Percentiles rank a stretch among this genome's conserved stretches.
Evolutionary conservation across 2,888 invertebrate genomes (phyloP).

Genomic region (Pollenia amentaria): DNA sequence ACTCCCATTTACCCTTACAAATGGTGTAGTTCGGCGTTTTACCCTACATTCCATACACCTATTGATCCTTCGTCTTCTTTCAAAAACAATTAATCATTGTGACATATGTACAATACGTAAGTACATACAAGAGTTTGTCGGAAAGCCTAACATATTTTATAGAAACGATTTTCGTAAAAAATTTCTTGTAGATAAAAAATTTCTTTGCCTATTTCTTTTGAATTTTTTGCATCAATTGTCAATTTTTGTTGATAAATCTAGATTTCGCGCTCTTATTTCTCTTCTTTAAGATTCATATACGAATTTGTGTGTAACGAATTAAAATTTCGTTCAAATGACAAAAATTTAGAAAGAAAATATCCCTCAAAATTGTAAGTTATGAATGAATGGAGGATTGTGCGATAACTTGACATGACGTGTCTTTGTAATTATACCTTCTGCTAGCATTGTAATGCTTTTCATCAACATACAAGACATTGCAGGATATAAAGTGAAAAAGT

Average conservation of each 20-base stretch:
- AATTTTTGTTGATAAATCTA: slow-evolving; percentile 39
- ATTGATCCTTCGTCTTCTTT: slow-evolving; percentile 35
- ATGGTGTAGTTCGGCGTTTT: background rate
- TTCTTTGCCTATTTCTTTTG: background rate
- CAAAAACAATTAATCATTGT: slow-evolving; percentile 57
- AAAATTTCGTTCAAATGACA: slow-evolving; percentile 23
- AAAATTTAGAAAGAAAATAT: slow-evolving; percentile 45
- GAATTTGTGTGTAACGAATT: slow-evolving; percentile 46
- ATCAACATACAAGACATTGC: slow-evolving; percentile 8
- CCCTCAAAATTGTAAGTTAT: slow-evolving; percentile 21
- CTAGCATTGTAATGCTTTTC: slow-evolving; percentile 11
- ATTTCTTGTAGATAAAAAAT: background rate
- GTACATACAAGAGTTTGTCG: background rate
- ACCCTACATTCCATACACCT: slow-evolving; percentile 23
- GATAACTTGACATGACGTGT: slow-evolving; percentile 40
- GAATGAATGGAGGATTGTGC: background rate
- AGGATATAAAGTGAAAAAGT: background rate
- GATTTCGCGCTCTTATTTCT: slow-evolving; percentile 28
- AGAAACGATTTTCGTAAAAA: slow-evolving; percentile 3
- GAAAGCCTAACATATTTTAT: slow-evolving; percentile 42
- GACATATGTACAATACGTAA: background rate
- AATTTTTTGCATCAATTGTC: slow-evolving; percentile 35
- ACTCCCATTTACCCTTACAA: background rate
- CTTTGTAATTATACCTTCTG: background rate
- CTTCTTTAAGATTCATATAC: background rate